Evolutionary conservation across 2,888 invertebrate species (phyloP), one percentile per base, ranked within the genome.

Genomic region (Agrotis ipsilon): DNA sequence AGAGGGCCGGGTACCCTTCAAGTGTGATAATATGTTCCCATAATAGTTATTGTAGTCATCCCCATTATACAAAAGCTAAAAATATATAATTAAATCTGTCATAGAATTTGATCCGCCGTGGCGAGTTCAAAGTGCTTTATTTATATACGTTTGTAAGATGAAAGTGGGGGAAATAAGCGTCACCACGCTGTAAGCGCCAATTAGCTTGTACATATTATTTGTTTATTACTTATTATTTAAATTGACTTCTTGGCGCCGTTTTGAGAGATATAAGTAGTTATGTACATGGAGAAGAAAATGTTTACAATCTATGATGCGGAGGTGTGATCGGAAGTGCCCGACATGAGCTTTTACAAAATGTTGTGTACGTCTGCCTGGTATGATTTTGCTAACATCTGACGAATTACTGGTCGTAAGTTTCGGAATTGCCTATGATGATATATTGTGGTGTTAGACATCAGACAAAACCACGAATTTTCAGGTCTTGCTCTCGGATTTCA

Each of bases 121-220:
- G 64, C 73, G 18, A 80, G 75, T 74, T 82, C 82, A 82, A 82
- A 82, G 78, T 61, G 54, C 24, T 5, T 45, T 81, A 55, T 81
- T 63, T 70, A 59, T 49, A 52, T 55, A 39, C 39, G 18, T 45
- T 14, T 6, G 32, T 16, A 16, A 70, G 67, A 81, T 79, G 48
- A 76, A 81, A 72, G 63, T 39, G 19, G n/a, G 1, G 62, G 72
- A 63, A 63, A 57, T 57, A 11, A 2, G 39, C 57, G 45, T 62
- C 70, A 59, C 19, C 66, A n/a, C 63, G 57, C 62, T 1, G 16
- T 27, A 45, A 46, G 49, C 51, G 43, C 62, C 74, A 76, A 81
- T 82, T 68, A 70, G 59, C 43, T 60, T 14, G 43, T 39, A 49
- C 18, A 66, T 59, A 55, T 64, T 61, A 66, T 58, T 39, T 52